phyloP scores from a whole-genome alignment of 2,888 invertebrate species.

The Conchocele bisecta region DNA sequence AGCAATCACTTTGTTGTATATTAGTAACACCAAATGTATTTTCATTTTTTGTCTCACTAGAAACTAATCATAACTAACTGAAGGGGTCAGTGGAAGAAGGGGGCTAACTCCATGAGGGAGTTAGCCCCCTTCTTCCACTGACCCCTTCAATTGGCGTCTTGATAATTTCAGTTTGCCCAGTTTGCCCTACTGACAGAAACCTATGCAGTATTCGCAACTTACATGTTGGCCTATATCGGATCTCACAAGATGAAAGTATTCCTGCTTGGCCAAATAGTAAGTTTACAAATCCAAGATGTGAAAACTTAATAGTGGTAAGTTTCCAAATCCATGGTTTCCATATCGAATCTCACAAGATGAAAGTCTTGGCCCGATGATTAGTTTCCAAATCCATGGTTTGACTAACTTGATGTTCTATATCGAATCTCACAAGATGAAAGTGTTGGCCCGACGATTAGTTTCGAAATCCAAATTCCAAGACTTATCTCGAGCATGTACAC shows the following conservation, averaged over 20 bases:
- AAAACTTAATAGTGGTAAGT: not conserved
- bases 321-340: too few relatives aligned
- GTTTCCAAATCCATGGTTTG: too few relatives aligned
- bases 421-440: constrained; percentile 78
- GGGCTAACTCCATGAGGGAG: too few relatives aligned
- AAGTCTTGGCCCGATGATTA: constrained; percentile 83
- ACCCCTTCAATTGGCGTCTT: too few relatives aligned
- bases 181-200: constrained; percentile 91
- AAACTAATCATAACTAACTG: too few relatives aligned
- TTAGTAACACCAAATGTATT: too few relatives aligned
- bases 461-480: not conserved
- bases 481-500: too few relatives aligned
- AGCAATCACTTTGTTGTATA: too few relatives aligned
- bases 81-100: too few relatives aligned
- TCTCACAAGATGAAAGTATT: constrained; percentile 81
- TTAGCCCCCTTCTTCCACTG: too few relatives aligned
- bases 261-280: constrained; percentile 83
- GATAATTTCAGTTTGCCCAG: constrained; percentile 92
- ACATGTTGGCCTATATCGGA: constrained; percentile 84
- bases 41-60: too few relatives aligned
- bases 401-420: constrained; percentile 85
- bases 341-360: constrained; percentile 80
- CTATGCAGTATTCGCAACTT: constrained; percentile 88
- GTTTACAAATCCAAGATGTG: constrained; percentile 46
- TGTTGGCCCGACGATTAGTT: constrained; percentile 83